Evolutionary conservation across 2,113 vertebrate species (phyloP).

Genomic region (Oreochromis aureus): DNA sequence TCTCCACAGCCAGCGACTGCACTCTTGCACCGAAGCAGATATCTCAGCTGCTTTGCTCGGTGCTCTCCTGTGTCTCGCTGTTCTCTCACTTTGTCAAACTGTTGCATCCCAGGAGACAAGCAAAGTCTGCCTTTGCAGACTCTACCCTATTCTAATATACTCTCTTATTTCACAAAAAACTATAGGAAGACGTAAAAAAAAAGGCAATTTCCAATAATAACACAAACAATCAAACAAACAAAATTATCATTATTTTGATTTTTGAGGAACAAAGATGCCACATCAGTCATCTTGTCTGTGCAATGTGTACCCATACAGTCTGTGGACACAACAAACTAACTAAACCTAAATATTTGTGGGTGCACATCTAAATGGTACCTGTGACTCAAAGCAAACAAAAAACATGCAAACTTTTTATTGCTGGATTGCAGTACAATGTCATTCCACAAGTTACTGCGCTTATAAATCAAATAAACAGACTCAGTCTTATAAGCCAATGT

Average conservation of each 20-base stretch:
- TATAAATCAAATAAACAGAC: not conserved
- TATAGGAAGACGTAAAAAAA: not conserved
- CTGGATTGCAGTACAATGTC: not conserved
- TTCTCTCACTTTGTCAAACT: constrained; percentile 28
- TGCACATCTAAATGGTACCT: not conserved
- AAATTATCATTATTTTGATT: not conserved
- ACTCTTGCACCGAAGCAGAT: not conserved
- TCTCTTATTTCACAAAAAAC: not conserved
- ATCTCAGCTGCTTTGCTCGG: not conserved
- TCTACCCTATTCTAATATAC: not conserved
- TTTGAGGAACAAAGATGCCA: not conserved
- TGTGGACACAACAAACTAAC: not conserved
- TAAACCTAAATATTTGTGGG: not conserved
- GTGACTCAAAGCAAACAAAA: not conserved
- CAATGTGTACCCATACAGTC: not conserved
- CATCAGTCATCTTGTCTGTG: not conserved
- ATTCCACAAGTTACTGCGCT: not conserved
- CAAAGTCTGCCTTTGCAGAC: not conserved
- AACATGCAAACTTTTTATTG: not conserved
- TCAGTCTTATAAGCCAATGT: not conserved
- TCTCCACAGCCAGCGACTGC: constrained; percentile 4
- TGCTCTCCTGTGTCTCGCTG: not conserved
- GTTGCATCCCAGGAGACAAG: not conserved
- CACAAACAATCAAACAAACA: not conserved
- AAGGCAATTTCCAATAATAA: not conserved